Base-by-base conservation (phyloP, 2,113 vertebrate species). In the Sapajus apella region DNA sequence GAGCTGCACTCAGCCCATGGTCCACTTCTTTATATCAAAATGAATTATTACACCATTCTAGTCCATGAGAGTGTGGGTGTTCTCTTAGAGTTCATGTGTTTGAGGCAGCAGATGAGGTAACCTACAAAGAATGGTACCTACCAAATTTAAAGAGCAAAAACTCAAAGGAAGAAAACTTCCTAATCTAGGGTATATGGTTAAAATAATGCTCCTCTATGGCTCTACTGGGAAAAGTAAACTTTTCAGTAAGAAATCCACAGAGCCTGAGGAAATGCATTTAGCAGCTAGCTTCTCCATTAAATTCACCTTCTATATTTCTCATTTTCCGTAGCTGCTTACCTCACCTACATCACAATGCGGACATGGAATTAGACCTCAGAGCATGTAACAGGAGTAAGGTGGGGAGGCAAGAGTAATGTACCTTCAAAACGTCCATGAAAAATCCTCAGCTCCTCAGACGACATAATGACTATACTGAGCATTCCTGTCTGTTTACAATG, bases 121-220 rank as follows among this genome's bases (percentile, higher is more conserved):
- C 16, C 5, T 72, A 58, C 10, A 85, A 81, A 86, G 56, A 72
- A 81, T 2, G 37, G 56, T 37, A 75, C 55, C 77, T 68, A 73
- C 7, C 27, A 92, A 73, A 87, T 85, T 89, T 88, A 76, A 73
- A 88, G 94, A 92, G 77, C 47, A 90, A 90, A 85, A 83, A 37
- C 45, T 90, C 77, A 91, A 70, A 91, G 43, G 68, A 79, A 47
- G n/a, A 95, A 90, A 96, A 85, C n/a, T n/a, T 85, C 17, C 32
- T 86, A 84, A 50, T 16, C 2, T 80, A 81, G 43, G 5, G 32
- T 61, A 45, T 12, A 30, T 30, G 6, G 30, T 50, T 66, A 90
- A 87, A 95, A 89, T 52, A 90, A 90, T 89, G 72, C 14, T 68
- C 52, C 45, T 70, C 14, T 83, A 14, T 12, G n/a, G 9, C 47